Conservation (phyloP, 2,888 invertebrate species). For the Yponomeuta evonymella region DNA sequence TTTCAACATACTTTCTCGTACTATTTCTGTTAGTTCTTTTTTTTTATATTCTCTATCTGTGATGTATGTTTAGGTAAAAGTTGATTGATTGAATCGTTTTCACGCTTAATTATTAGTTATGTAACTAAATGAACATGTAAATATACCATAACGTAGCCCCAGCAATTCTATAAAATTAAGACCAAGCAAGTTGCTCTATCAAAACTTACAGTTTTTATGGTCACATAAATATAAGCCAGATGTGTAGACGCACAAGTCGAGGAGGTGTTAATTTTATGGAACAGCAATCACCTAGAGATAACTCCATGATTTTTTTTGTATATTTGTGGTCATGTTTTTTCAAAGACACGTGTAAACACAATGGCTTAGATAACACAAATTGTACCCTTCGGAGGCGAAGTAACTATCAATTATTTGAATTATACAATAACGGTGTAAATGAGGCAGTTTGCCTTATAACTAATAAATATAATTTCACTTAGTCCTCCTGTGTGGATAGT, state of each 20-base stretch:
- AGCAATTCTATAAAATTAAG: constrained; percentile 4
- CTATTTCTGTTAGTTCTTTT: constrained; percentile 35
- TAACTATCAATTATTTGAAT: not conserved
- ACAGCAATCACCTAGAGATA: not conserved
- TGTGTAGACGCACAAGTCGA: not conserved
- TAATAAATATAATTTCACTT: not conserved
- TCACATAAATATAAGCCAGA: not conserved
- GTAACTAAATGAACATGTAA: constrained; percentile 51
- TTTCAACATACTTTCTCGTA: constrained; percentile 2
- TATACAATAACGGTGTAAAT: not conserved
- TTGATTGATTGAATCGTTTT: constrained; percentile 61
- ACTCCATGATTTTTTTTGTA: not conserved
- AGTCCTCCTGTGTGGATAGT: not conserved
- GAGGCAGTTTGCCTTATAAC: not conserved
- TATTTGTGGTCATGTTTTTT: too few species aligned
- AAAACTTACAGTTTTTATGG: not conserved
- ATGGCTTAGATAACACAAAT: too few species aligned
- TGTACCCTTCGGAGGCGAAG: not conserved
- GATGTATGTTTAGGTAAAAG: constrained; percentile 74
- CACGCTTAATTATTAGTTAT: constrained; percentile 49
- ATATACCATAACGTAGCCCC: constrained; percentile 28
- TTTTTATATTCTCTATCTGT: constrained; percentile 62
- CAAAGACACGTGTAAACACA: too few species aligned
- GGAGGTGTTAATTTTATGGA: not conserved
- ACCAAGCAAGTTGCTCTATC: not conserved